Base-by-base conservation (phyloP, 53 echinoderm and acorn worm genomes). In the Antedon mediterranea region DNA sequence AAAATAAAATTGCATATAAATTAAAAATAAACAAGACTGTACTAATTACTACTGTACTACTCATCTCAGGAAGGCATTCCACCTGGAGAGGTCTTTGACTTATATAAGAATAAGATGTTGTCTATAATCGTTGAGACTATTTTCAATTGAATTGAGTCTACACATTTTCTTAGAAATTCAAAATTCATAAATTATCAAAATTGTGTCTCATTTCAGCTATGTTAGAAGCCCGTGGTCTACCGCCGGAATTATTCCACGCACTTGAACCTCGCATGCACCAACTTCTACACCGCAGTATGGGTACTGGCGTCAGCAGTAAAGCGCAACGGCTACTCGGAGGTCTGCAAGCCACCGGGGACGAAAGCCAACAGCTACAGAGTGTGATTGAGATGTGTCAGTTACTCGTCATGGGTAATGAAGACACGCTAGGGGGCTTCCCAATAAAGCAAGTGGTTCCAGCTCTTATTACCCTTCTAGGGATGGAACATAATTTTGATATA, bases 401-500 rank as follows among this genome's bases (percentile, higher is more conserved):
- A 0, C 85, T 97, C 31, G 98, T 97, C 76, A 97, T 97, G 98
- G 98, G 98, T 3, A 97, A 97, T 33, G 98, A 97, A 74, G 98
- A 97, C 78, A 97, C 98, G 2, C 83, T 97, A 28, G 97, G 97
- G 78, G 98, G 98, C 41, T 97, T 97, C 84, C 98, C 98, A 8
- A 92, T 97, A 83, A 97, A 97, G 43, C 98, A 97, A 88, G 98
- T 91, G 71, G 98, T 97, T 29, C 98, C 98, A 15, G 98, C 98
- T 31, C 86, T 97, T 43, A 97, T 88, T 76, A 97, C 78, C 3
- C 90, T 97, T 14, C 84, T 97, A 26, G 86, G 88, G 72, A 92
- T 97, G 98, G 98, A 97, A 79, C 91, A 97, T 43, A 97, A 97
- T 84, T 97, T 97, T 92, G 98, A 97, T 79, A 97, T 97, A 31